Evolutionary conservation across 2,888 invertebrate genomes (phyloP), one percentile per base, ranked within the genome.

Genomic region (Cheilosia vernalis): DNA sequence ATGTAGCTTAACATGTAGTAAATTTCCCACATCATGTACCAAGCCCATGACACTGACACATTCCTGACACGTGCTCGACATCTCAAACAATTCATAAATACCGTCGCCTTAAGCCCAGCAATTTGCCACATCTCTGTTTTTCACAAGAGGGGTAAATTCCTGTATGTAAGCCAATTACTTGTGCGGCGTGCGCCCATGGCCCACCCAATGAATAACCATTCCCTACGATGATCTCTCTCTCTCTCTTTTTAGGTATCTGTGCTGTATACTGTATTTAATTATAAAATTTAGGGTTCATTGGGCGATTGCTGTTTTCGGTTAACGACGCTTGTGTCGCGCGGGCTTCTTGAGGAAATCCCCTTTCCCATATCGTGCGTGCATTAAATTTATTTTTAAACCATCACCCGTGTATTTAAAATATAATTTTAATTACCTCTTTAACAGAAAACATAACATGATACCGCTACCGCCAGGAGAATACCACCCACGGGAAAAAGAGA

Each of bases 61-160:
- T 66, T 74, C 64, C 49, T 40, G 47, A 27, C 64, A 49, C 37
- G 58, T 66, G 66, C 64, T 21, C 27, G 47, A 27, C 64, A 56
- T 63, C 69, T 19, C 55, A 9, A 13, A 55, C 51, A 53, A 24
- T n/a, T 10, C 40, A 55, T 55, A 64, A 73, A 56, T 73, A 33
- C 51, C 56, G 40, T 17, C 24, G 72, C 72, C 53, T 27, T 27
- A 33, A 64, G 64, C 63, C 42, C 21, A 58, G 64, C 67, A 69
- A 70, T 82, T 69, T 70, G 58, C 70, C 70, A 66, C 76, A 77
- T 60, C 13, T 60, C 66, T 77, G 64, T 77, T 77, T 64, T n/a
- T n/a, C n/a, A 53, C 81, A 69, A 51, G 37, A 37, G 58, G 60
- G 70, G 63, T 76, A 76, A 76, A 82, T 82, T 76, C 77, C 77